A percentile compares a stretch with the other conserved stretches of the same genome.
phyloP scores from a whole-genome alignment of 2,113 vertebrate species.

The Lepisosteus oculatus region DNA sequence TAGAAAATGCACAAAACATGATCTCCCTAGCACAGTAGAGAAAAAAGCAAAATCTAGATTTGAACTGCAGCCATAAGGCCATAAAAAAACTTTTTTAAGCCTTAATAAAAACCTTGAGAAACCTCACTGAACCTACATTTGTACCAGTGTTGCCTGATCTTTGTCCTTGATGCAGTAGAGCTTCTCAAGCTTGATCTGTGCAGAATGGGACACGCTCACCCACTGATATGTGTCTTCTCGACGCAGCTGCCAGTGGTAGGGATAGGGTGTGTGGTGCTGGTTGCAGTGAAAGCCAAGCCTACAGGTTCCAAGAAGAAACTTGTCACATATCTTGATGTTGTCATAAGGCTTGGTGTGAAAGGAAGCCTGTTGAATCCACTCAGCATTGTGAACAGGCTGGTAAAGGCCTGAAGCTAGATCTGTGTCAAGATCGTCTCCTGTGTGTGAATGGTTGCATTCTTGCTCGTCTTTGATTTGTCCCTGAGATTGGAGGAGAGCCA shows the following conservation, averaged over 20 bases:
- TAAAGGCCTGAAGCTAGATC: background rate
- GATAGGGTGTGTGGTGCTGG: conserved; percentile 50
- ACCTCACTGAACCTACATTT: background rate
- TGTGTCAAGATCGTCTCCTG: background rate
- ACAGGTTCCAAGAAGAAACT: conserved; percentile 39
- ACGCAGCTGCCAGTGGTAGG: conserved; percentile 54
- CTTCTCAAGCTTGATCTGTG: conserved; percentile 43
- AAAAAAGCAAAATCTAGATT: too few relatives aligned
- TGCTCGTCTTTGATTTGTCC: background rate
- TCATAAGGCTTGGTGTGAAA: conserved; percentile 31
- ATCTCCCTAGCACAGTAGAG: too few relatives aligned
- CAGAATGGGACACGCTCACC: conserved; percentile 22
- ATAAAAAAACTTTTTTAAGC: too few relatives aligned
- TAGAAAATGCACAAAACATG: too few relatives aligned
- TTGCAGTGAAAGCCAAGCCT: background rate
- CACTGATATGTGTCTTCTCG: conserved; percentile 18
- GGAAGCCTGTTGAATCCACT: conserved; percentile 15
- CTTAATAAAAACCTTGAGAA: too few relatives aligned
- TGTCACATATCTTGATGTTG: conserved; percentile 43
- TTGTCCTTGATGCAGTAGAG: conserved; percentile 38
- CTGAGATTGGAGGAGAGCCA: background rate
- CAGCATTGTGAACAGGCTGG: background rate
- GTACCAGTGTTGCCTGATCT: background rate
- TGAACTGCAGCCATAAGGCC: too few relatives aligned
- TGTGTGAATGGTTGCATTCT: background rate